Percentiles rank a stretch among this genome's conserved stretches.
These are phyloP conservation scores for Campoletis sonorensis DNA, from an alignment of 1,140 invertebrate genomes.

Conservation along the genomic window DNA sequence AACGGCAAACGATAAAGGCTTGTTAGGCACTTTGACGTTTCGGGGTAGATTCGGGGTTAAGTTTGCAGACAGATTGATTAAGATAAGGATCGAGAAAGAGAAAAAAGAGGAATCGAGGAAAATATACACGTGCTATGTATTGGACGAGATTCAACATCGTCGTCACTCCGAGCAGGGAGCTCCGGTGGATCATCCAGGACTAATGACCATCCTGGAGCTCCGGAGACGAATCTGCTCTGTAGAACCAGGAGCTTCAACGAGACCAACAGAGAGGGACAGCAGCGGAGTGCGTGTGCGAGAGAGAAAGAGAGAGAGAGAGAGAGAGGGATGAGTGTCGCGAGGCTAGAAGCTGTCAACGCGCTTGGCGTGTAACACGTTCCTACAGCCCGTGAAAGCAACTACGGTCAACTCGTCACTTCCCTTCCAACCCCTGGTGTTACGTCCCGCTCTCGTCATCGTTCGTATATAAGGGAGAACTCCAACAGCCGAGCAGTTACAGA, in stretches of 20 bases:
- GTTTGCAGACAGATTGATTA: conserved; percentile 8
- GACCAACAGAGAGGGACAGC: too few relatives aligned
- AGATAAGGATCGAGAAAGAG: background rate
- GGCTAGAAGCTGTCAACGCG: conserved; percentile 58
- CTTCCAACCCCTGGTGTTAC: conserved; percentile 24
- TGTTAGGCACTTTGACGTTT: background rate
- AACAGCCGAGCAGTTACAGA: background rate
- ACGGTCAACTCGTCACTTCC: conserved; percentile 42
- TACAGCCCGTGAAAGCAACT: conserved; percentile 36
- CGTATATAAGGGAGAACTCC: background rate
- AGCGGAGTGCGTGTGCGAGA: too few relatives aligned
- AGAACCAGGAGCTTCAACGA: background rate
- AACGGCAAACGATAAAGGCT: too few relatives aligned
- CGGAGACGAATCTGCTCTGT: background rate
- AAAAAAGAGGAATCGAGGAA: background rate
- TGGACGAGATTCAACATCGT: conserved; percentile 23
- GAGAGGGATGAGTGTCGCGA: conserved; percentile 15
- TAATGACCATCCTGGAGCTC: conserved; percentile 61
- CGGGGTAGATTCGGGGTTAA: background rate
- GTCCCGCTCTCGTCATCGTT: conserved; percentile 14
- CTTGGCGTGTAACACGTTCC: conserved; percentile 37
- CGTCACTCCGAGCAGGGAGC: conserved; percentile 28
- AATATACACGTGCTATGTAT: background rate
- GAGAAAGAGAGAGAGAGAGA: conserved; percentile 25
- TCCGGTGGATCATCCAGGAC: conserved; percentile 52